Base-by-base conservation (phyloP, 2,888 invertebrate species). In the Napeogenes sylphis region DNA sequence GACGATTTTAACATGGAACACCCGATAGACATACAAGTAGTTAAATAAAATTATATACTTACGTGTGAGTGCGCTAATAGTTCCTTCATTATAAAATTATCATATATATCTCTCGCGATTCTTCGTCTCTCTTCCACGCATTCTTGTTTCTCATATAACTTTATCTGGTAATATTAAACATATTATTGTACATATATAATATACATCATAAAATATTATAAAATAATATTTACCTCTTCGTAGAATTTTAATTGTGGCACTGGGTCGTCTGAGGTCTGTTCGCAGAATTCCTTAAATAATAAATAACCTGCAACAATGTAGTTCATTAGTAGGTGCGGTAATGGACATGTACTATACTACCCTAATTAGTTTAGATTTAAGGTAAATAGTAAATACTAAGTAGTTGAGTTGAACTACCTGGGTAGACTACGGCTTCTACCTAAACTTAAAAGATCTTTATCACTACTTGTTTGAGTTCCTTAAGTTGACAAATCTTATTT, bases 51-150 rank as follows among this genome's bases (percentile, higher is more conserved):
- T 10, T 10, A 14, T 63, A 70, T 77, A 94, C 96, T 96, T 93
- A 99, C 99, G 92, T 99, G 99, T 78, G 99, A 95, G 92, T 98
- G 98, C 73, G 99, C 97, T 86, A 99, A 93, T 86, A 99, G 94
- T 93, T 99, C 99, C 90, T 98, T 98, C 99, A 99, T 99, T 84
- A 99, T 99, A 93, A 98, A 99, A 92, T 98, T 98, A 92, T 99
- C 99, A 92, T 99, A 99, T 81, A 99, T 98, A 90, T 99, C 98
- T 80, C 97, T 94, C 68, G 99, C 99, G 79, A 97, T 94, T 86
- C 97, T 96, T 91, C 96, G 95, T 82, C 99, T 93, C 82, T 99
- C 99, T 78, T 99, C 99, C 69, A 96, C 94, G 79, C 97, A 97
- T 91, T 99, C 99, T 84, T 99, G 93, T 92, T 99, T 99, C 92